Percentiles rank a stretch among this genome's conserved stretches.
These are phyloP conservation scores for Andricus quercusramuli DNA, from an alignment of 2,888 invertebrate species.

Conservation along the genomic window DNA sequence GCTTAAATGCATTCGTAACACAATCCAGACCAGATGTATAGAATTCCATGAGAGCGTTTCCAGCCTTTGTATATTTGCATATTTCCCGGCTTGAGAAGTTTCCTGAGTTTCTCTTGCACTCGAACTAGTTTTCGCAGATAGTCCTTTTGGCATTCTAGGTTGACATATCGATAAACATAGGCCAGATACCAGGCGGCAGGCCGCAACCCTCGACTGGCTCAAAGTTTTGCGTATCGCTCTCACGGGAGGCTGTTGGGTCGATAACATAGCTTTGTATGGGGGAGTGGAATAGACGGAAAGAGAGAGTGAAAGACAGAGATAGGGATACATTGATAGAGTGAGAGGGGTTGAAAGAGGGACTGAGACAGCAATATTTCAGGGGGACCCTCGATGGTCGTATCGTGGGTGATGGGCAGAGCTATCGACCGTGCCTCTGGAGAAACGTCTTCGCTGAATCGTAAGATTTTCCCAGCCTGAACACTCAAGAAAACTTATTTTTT, in stretches of 20 bases:
- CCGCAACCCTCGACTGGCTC: conserved; percentile 33
- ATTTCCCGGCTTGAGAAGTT: not conserved
- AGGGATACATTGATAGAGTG: conserved; percentile 34
- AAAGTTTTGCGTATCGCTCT: conserved; percentile 60
- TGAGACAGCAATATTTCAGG: conserved; percentile 42
- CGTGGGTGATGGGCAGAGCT: conserved; percentile 58
- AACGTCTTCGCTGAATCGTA: conserved; percentile 63
- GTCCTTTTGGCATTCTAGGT: conserved; percentile 39
- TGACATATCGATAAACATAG: conserved; percentile 39
- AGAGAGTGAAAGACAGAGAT: conserved; percentile 17
- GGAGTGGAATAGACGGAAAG: not conserved
- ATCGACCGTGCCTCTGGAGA: conserved; percentile 62
- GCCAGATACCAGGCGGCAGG: conserved; percentile 17
- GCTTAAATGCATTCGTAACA: not conserved
- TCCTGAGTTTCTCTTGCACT: conserved; percentile 17
- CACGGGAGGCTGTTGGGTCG: conserved; percentile 68
- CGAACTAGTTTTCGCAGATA: conserved; percentile 29
- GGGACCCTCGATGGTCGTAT: conserved; percentile 44
- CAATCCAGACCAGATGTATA: not conserved
- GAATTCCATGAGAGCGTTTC: not conserved
- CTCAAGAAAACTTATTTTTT: conserved; percentile 1
- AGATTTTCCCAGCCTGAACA: conserved; percentile 55
- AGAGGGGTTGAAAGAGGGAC: conserved; percentile 8
- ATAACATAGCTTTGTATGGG: conserved; percentile 54
- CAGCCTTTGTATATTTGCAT: not conserved